These are phyloP conservation scores for Bombus turneri DNA, from an alignment of 1,140 invertebrate species.

Conservation along the genomic window DNA sequence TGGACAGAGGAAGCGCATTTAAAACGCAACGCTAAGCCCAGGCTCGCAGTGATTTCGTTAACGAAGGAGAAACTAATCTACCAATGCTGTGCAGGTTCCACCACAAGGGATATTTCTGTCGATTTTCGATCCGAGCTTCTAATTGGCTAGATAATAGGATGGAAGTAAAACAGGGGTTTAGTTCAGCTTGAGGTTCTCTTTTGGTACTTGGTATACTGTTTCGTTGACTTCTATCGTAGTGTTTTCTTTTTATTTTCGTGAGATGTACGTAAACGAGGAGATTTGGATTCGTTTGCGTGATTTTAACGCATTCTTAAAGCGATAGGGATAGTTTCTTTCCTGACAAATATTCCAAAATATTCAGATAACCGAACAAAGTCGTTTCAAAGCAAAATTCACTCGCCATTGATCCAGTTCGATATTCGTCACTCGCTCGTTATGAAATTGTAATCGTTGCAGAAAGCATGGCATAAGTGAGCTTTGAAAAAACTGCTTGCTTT, in stretches of 20 bases:
- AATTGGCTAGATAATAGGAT: not conserved
- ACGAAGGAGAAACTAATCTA: not conserved
- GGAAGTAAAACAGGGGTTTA: not conserved
- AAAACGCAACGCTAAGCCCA: not conserved
- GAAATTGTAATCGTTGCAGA: not conserved
- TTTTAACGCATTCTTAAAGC: no score
- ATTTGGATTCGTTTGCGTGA: not conserved
- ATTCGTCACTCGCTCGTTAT: not conserved
- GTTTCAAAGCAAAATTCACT: no score
- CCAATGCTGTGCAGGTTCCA: not conserved
- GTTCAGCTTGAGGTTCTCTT: not conserved
- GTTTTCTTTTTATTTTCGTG: not conserved
- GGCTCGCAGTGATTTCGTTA: not conserved
- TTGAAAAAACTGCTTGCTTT: no score
- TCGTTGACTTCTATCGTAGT: not conserved
- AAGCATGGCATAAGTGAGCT: not conserved
- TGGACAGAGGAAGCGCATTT: constrained; percentile 16
- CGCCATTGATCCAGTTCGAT: no score
- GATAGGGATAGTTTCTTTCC: no score
- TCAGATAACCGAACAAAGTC: no score
- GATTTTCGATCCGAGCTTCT: not conserved
- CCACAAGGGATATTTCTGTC: not conserved
- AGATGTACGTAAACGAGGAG: not conserved
- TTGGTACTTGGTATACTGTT: not conserved
- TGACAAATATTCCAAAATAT: no score